These are phyloP conservation scores for Cyclopterus lumpus DNA, from an alignment of 2,797 vertebrate species.

Conservation along the genomic window DNA sequence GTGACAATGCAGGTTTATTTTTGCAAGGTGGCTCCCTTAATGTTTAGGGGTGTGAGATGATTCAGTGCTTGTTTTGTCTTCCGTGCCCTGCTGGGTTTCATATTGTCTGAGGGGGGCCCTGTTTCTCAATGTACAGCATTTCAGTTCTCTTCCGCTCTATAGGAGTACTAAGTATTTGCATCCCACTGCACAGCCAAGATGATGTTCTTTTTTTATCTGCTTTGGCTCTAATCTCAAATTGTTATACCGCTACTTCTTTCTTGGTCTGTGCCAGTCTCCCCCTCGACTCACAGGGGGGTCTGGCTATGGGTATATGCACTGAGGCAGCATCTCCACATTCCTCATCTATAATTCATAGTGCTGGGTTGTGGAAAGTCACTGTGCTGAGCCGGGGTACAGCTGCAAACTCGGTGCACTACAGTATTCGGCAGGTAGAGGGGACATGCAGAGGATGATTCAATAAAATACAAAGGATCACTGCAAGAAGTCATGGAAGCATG, in stretches of 20 bases:
- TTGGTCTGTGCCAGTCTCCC: conserved; percentile 11
- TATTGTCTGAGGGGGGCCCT: conserved; percentile 18
- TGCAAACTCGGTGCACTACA: conserved; percentile 56
- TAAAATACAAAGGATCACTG: conserved; percentile 10
- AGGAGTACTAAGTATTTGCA: conserved; percentile 30
- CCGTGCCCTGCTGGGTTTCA: conserved; percentile 20
- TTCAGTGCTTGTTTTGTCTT: conserved; percentile 28
- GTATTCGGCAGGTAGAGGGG: conserved; percentile 55
- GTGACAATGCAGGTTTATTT: conserved; percentile 58
- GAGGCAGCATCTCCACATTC: conserved; percentile 71
- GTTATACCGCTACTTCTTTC: conserved; percentile 7
- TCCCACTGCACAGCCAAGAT: background rate
- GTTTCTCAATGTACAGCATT: conserved; percentile 29
- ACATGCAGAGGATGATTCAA: conserved; percentile 32
- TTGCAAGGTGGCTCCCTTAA: conserved; percentile 40
- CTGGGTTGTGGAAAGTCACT: conserved; percentile 67
- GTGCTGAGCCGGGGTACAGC: conserved; percentile 67
- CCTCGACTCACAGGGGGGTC: conserved; percentile 18
- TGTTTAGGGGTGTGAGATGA: conserved; percentile 23
- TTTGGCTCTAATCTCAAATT: conserved; percentile 26
- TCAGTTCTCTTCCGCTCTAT: conserved; percentile 15
- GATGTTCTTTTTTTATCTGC: background rate
- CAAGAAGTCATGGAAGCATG: conserved; percentile 2
- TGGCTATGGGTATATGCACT: conserved; percentile 49
- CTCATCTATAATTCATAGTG: conserved; percentile 83